Conservation (phyloP, 2,113 vertebrate species). For the Galemys pyrenaicus region DNA sequence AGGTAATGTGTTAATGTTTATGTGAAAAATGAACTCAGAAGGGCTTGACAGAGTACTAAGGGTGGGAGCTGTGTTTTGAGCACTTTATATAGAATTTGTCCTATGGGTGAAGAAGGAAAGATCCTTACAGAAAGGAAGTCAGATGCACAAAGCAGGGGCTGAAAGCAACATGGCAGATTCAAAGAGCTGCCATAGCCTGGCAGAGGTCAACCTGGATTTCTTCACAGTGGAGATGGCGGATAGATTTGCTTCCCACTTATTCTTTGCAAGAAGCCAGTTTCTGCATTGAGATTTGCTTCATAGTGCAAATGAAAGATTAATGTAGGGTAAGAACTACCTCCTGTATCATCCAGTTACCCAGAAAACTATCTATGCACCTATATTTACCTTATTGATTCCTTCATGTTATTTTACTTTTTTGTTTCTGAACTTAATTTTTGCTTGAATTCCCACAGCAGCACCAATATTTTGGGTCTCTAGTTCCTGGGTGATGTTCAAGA, state of each 20-base stretch:
- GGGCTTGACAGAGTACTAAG: not conserved
- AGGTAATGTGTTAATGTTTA: not conserved
- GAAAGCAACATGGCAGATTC: not conserved
- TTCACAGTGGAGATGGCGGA: fast-evolving
- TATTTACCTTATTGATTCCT: not conserved
- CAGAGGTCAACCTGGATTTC: not conserved
- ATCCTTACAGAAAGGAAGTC: not conserved
- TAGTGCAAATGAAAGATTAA: not conserved
- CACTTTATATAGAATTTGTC: not conserved
- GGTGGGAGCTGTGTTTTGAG: not conserved
- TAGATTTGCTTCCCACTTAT: not conserved
- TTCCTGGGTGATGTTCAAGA: not conserved
- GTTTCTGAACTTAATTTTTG: not conserved
- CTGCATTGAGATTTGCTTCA: not conserved
- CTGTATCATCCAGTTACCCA: not conserved
- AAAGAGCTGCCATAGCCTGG: not conserved
- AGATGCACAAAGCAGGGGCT: not conserved
- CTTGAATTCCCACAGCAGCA: not conserved
- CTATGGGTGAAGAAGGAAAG: not conserved
- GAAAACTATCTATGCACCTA: not conserved
- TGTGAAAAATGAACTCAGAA: not conserved
- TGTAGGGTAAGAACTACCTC: not conserved
- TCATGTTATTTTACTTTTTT: not conserved
- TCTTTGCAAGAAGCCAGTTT: not conserved
- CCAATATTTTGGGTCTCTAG: not conserved